phyloP scores from a whole-genome alignment of 2,113 vertebrate species.

The Tringa solitaria region DNA sequence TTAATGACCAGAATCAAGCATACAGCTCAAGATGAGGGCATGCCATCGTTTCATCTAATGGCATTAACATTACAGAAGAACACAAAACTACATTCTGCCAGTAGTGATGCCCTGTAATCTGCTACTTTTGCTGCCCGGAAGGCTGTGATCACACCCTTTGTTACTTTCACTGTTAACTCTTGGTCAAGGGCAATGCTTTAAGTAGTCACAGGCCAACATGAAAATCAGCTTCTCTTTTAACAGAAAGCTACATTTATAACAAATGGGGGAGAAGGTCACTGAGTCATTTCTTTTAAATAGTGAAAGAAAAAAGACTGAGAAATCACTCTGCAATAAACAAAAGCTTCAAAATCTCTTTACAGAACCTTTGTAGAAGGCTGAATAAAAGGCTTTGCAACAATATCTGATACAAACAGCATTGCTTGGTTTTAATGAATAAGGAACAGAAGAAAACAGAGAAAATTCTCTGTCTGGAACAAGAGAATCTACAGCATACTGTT shows the following conservation, averaged over 20 bases:
- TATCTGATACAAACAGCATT: not conserved
- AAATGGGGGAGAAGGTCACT: not conserved
- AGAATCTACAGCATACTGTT: not conserved
- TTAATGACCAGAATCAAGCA: not conserved
- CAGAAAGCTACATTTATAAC: not conserved
- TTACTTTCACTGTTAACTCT: not conserved
- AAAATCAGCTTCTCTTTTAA: not conserved
- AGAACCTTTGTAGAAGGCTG: not conserved
- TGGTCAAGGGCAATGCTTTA: not conserved
- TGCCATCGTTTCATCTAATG: not conserved
- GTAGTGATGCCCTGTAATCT: not conserved
- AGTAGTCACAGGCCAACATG: not conserved
- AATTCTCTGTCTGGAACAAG: not conserved
- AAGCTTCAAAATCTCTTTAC: not conserved
- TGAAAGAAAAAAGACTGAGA: not conserved
- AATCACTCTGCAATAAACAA: not conserved
- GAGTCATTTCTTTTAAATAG: not conserved
- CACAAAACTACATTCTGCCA: not conserved
- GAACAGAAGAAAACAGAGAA: not conserved
- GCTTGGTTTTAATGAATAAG: not conserved
- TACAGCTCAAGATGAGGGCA: not conserved
- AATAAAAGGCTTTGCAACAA: not conserved
- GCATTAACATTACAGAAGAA: not conserved
- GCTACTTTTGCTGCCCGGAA: not conserved
- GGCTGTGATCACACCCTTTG: not conserved